Conservation (phyloP, 2,113 vertebrate species). For the Channa maculata region DNA sequence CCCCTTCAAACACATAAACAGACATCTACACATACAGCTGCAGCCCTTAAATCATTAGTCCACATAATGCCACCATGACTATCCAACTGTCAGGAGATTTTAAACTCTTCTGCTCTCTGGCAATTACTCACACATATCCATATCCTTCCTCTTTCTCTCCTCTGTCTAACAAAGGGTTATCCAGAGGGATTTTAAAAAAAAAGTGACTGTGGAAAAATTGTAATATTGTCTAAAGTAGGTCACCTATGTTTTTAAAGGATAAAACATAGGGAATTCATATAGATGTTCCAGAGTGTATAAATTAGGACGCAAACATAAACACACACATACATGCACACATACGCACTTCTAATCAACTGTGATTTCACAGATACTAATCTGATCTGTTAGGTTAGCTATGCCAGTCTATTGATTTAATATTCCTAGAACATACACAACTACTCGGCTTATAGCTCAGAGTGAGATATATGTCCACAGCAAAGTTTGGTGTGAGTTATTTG, state of each 20-base stretch:
- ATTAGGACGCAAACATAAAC: constrained; percentile 63
- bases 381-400: constrained; percentile 56
- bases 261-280: constrained; percentile 74
- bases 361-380: constrained; percentile 73
- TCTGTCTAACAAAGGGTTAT: constrained; percentile 31
- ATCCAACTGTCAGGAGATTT: constrained; percentile 45
- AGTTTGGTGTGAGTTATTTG: constrained; percentile 2
- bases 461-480: background rate
- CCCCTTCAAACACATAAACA: background rate
- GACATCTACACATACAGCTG: constrained; percentile 32
- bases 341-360: constrained; percentile 50
- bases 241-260: constrained; percentile 75
- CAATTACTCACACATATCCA: constrained; percentile 17
- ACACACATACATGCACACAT: constrained; percentile 21
- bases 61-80: constrained; percentile 42
- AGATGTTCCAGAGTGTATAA: constrained; percentile 62
- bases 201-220: constrained; percentile 49
- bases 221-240: constrained; percentile 73
- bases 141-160: background rate
- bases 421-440: constrained; percentile 48
- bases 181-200: constrained; percentile 47
- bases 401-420: constrained; percentile 44
- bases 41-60: constrained; percentile 51
- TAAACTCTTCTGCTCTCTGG: constrained; percentile 31
- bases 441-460: background rate